Evolutionary conservation across 2,113 vertebrate species (phyloP), one percentile per base, ranked within the genome.

Genomic region (Sylvilagus bachmani): DNA sequence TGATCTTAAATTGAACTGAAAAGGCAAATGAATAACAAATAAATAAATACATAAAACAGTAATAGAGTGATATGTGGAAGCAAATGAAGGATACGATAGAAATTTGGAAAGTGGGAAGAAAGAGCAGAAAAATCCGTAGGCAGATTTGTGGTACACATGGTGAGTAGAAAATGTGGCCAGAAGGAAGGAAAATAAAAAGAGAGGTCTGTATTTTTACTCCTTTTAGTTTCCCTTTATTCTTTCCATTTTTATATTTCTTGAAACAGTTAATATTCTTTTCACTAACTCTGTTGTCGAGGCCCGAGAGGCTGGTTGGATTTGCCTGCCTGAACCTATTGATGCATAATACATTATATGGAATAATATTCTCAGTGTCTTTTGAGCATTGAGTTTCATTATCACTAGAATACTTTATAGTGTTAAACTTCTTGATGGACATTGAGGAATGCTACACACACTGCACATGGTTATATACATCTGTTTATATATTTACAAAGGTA

Each of bases 321-420:
- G 90, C 90, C 71, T 1, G 79, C 92, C 89, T 91, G 95, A 95
- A 96, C 96, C 95, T 86, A 95, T 96, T 97, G 97, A 97, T 97
- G 96, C 97, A 97, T 97, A 96, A 97, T 97, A 97, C 97, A 97
- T 97, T 95, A 97, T 61, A 97, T 74, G 70, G 97, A 97, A 97
- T 97, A 92, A 95, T 97, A 93, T 96, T 86, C 86, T 86, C 82
- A 71, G 85, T 94, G 90, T 94, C 92, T 90, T 97, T 96, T 97
- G 96, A 97, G 97, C 61, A 92, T 91, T 64, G 88, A 62, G 88
- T 97, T 96, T 96, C 88, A 95, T 96, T 96, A 96, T 95, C 90
- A 62, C 16, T 92, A 74, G 79, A 96, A 29, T 49, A 51, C 96
- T 97, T 96, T 95, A 97, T 96, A 96, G 82, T 83, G 87, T 91